Evolutionary conservation across 2,113 vertebrate species (phyloP).

Genomic region (Albula glossodonta): DNA sequence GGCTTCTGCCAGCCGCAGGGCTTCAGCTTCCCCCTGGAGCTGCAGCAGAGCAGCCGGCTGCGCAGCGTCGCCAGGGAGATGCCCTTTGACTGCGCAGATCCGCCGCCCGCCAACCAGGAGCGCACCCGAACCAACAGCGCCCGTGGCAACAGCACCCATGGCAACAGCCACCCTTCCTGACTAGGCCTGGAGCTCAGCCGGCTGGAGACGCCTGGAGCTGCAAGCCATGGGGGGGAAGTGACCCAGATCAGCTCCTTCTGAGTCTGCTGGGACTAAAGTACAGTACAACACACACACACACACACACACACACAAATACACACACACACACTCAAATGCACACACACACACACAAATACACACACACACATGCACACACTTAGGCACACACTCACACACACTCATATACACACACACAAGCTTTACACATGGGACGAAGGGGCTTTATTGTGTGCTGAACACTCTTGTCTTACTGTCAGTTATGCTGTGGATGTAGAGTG

Average conservation of each 20-base stretch:
- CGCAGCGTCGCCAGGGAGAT: constrained; percentile 71
- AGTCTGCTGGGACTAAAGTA: constrained; percentile 33
- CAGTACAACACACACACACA: background rate
- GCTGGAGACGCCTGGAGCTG: constrained; percentile 51
- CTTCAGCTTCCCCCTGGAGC: constrained; percentile 63
- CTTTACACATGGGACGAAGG: background rate
- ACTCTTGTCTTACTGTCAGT: background rate
- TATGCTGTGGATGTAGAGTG: background rate
- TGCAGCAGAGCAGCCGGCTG: constrained; percentile 66
- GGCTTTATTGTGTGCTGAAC: background rate
- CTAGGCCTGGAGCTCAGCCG: constrained; percentile 69
- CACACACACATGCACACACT: constrained; percentile 24
- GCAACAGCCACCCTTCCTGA: constrained; percentile 73
- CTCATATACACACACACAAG: background rate
- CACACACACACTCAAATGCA: background rate
- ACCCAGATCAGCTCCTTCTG: constrained; percentile 74
- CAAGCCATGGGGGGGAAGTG: constrained; percentile 72
- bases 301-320: background rate
- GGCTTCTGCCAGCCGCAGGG: constrained; percentile 81
- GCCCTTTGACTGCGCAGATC: constrained; percentile 73
- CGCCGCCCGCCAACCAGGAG: constrained; percentile 60
- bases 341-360: background rate
- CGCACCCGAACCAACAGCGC: background rate
- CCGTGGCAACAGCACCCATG: background rate
- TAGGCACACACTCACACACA: constrained; percentile 25